Evolutionary conservation across 2,888 invertebrate species (phyloP).

Genomic region (Phrixothrix hirtus): DNA sequence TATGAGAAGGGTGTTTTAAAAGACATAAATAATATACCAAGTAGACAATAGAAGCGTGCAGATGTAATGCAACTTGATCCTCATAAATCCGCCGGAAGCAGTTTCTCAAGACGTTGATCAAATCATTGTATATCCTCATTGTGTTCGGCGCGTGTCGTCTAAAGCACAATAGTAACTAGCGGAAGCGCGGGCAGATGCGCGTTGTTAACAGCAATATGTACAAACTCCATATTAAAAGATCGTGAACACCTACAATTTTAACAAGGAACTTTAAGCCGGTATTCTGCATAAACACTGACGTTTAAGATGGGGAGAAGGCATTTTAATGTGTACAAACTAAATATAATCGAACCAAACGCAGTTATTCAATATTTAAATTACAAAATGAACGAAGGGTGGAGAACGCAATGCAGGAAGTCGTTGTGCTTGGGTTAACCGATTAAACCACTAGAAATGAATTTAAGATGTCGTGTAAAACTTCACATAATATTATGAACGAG

Average conservation of each 20-base stretch:
- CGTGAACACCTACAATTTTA: constrained; percentile 34
- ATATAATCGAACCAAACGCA: constrained; percentile 37
- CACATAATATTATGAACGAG: too few relatives aligned
- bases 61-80: constrained; percentile 40
- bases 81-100: constrained; percentile 39
- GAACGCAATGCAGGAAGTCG: constrained; percentile 36
- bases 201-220: constrained; percentile 30
- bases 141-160: constrained; percentile 37
- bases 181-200: constrained; percentile 40
- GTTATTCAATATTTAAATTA: constrained; percentile 42
- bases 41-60: constrained; percentile 32
- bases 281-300: constrained; percentile 38
- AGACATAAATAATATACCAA: constrained; percentile 10
- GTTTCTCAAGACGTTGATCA: constrained; percentile 38
- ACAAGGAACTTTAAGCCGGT: constrained; percentile 28
- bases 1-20: constrained; percentile 1
- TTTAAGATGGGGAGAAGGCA: constrained; percentile 31
- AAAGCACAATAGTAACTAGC: constrained; percentile 32
- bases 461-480: constrained; percentile 33
- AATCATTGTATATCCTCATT: constrained; percentile 40
- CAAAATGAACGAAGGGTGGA: constrained; percentile 36
- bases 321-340: constrained; percentile 35
- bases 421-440: constrained; percentile 36
- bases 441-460: constrained; percentile 37
- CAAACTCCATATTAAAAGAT: constrained; percentile 35